Percentiles rank a stretch among this genome's conserved stretches.
phyloP scores from a whole-genome alignment of 2,888 invertebrate genomes.

The Drosophila nigricruria region DNA sequence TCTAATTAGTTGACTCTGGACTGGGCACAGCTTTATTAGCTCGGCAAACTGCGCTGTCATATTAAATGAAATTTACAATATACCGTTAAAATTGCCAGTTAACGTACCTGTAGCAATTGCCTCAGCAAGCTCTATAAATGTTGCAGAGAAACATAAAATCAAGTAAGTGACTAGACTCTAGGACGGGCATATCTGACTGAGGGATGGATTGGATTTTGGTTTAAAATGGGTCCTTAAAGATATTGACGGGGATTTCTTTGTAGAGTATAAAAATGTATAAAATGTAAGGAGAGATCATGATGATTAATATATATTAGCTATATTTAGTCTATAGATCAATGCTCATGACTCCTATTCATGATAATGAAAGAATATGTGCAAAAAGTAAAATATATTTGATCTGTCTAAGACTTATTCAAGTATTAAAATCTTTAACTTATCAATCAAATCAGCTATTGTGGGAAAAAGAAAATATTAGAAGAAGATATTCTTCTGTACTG shows the following conservation, averaged over 20 bases:
- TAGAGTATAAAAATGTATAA: not conserved
- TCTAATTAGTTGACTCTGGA: conserved; percentile 49
- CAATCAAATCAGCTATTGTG: not conserved
- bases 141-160: not conserved
- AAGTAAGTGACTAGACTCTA: not conserved
- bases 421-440: not conserved
- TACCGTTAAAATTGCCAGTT: conserved; percentile 76
- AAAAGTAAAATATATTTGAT: too few species aligned
- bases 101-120: conserved; percentile 63
- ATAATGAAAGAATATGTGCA: too few species aligned
- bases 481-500: not conserved
- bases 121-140: conserved; percentile 48
- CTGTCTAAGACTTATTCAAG: not conserved
- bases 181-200: not conserved
- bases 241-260: not conserved
- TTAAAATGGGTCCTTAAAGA: not conserved
- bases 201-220: too few species aligned
- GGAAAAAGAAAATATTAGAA: too few species aligned
- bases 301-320: too few species aligned
- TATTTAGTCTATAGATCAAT: too few species aligned
- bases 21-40: conserved; percentile 62
- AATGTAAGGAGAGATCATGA: too few species aligned
- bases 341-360: too few species aligned
- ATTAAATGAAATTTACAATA: conserved; percentile 77
- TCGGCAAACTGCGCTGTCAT: conserved; percentile 59